These are phyloP conservation scores for Lutjanus argentimaculatus DNA, from an alignment of 2,797 vertebrate species.

Conservation along the genomic window DNA sequence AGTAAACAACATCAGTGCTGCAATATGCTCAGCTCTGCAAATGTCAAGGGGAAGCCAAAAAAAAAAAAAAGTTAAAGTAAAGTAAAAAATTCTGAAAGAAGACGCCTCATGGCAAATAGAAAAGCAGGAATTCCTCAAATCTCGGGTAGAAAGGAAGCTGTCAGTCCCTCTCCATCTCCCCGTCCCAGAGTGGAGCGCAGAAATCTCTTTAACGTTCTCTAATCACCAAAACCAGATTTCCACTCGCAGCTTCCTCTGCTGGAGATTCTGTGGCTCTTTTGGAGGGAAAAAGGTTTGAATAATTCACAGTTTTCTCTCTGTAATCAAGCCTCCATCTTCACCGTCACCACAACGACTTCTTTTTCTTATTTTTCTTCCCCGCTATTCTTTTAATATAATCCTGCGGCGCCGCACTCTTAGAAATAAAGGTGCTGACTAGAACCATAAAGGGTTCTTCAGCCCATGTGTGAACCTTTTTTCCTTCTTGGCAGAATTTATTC, in stretches of 20 bases:
- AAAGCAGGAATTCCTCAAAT: conserved; percentile 27
- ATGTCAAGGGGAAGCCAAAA: not conserved
- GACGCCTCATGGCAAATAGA: conserved; percentile 20
- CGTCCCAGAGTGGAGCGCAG: conserved; percentile 46
- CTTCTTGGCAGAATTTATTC: too few species aligned
- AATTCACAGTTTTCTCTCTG: conserved; percentile 52
- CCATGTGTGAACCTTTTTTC: too few species aligned
- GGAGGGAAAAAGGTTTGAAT: conserved; percentile 53
- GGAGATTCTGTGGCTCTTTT: conserved; percentile 43
- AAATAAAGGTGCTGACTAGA: too few species aligned
- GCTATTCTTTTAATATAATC: conserved; percentile 71
- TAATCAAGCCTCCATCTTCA: conserved; percentile 53
- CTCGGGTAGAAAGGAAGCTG: conserved; percentile 17
- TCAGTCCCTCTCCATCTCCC: conserved; percentile 19
- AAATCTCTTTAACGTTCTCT: conserved; percentile 43
- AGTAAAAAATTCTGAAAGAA: conserved; percentile 29
- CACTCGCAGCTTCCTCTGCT: conserved; percentile 36
- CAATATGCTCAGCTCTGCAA: conserved; percentile 7
- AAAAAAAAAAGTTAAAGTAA: conserved; percentile 3
- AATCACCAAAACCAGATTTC: conserved; percentile 61
- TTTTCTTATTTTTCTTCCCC: not conserved
- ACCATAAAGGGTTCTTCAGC: too few species aligned
- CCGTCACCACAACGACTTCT: conserved; percentile 3
- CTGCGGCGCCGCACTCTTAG: conserved; percentile 31
- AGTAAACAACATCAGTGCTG: conserved; percentile 42